A percentile compares a stretch with the other conserved stretches of the same genome.
phyloP scores from a whole-genome alignment of 2,888 invertebrate genomes.

The Drosophila heteroneura region DNA sequence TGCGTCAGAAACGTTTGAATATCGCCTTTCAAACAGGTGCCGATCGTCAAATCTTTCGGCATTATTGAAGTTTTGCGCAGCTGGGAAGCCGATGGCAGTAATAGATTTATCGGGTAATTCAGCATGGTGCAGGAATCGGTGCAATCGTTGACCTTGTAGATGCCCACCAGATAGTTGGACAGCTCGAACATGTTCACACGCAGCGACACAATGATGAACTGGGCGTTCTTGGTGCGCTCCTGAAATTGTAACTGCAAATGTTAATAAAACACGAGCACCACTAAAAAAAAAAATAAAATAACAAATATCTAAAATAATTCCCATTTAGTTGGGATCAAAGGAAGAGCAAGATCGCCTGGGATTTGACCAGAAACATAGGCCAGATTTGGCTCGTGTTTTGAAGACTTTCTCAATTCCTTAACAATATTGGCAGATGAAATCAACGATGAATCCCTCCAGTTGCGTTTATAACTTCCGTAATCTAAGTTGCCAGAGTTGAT shows the following conservation, averaged over 20 bases:
- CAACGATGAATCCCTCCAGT: neutral
- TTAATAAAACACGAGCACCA: neutral
- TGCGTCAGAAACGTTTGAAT: conserved; percentile 5
- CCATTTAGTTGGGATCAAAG: neutral
- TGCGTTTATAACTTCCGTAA: too few species aligned
- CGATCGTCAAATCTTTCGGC: neutral
- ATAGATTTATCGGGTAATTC: conserved; percentile 82
- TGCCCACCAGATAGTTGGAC: conserved; percentile 96
- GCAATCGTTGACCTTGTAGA: conserved; percentile 96
- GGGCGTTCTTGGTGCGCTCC: conserved; percentile 98
- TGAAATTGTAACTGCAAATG: conserved; percentile 79
- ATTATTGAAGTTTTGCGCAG: neutral
- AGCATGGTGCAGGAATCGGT: conserved; percentile 91
- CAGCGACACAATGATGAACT: conserved; percentile 98
- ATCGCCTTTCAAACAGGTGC: conserved; percentile 9
- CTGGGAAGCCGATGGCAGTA: conserved; percentile 29
- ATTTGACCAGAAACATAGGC: neutral
- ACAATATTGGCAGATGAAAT: neutral
- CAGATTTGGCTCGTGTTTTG: neutral
- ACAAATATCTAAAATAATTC: neutral
- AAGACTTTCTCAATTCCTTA: neutral
- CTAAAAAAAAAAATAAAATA: neutral
- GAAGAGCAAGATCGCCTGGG: neutral
- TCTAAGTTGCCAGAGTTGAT: neutral
- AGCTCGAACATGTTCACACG: conserved; percentile 99